Evolutionary conservation across 2,113 vertebrate genomes (phyloP).

Genomic region (Tricholaema leucomelas): DNA sequence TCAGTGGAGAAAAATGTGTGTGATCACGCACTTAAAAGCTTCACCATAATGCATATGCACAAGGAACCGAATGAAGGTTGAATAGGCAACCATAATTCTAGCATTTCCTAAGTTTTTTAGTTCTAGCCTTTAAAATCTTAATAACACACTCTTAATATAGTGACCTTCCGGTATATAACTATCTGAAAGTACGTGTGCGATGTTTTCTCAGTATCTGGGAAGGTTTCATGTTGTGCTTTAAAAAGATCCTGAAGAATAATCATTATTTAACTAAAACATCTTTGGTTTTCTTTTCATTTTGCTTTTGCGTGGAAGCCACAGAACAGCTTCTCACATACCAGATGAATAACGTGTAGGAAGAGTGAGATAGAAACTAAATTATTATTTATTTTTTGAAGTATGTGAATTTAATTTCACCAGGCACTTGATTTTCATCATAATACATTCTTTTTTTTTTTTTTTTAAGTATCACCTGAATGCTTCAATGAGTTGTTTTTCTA

Average conservation of each 20-base stretch:
- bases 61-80: neutral
- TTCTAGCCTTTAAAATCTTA: neutral
- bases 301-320: slow-evolving; percentile 45
- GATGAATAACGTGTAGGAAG: slow-evolving; percentile 65
- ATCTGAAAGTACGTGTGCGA: neutral
- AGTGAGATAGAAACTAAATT: slow-evolving; percentile 31
- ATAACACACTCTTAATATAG: slow-evolving; percentile 6
- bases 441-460: neutral
- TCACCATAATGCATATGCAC: neutral
- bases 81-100: slow-evolving; percentile 6
- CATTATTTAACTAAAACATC: slow-evolving; percentile 25
- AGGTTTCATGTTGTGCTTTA: slow-evolving; percentile 37
- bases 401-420: slow-evolving; percentile 38
- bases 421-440: slow-evolving; percentile 16
- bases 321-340: slow-evolving; percentile 43
- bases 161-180: slow-evolving; percentile 16
- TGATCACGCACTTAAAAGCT: neutral
- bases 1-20: neutral
- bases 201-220: slow-evolving; percentile 16
- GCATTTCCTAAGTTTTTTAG: neutral
- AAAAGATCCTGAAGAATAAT: slow-evolving; percentile 17
- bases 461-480: neutral
- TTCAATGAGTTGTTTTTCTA: neutral
- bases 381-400: slow-evolving; percentile 6
- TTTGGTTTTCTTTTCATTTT: slow-evolving; percentile 19